Conservation (phyloP, 2,113 vertebrate genomes). For the Theristicus caerulescens region DNA sequence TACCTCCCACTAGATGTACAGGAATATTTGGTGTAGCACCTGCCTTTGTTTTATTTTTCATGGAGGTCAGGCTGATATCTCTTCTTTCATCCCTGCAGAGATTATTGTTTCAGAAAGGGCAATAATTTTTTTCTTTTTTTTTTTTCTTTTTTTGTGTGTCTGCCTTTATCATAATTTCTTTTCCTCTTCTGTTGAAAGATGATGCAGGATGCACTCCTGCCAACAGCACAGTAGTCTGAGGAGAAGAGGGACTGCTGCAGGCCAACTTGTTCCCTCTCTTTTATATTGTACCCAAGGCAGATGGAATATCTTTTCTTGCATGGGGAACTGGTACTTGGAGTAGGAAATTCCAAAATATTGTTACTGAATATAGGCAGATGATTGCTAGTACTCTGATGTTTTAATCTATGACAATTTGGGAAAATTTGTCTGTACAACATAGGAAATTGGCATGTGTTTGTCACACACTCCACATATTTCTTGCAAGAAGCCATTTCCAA, state of each 20-base stretch:
- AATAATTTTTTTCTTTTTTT: neutral
- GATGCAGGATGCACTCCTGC: neutral
- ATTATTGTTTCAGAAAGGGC: neutral
- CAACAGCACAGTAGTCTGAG: neutral
- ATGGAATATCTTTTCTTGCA: neutral
- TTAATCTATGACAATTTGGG: neutral
- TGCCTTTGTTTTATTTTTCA: slow-evolving; percentile 38
- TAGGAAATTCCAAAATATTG: neutral
- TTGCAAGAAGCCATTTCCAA: neutral
- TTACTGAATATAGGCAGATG: neutral
- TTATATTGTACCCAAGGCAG: neutral
- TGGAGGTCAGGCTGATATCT: neutral
- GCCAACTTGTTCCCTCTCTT: neutral
- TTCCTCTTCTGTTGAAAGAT: neutral
- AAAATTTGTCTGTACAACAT: neutral
- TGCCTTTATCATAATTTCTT: neutral
- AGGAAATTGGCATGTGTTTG: neutral
- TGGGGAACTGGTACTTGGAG: neutral
- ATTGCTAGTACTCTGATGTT: neutral
- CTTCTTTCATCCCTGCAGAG: neutral
- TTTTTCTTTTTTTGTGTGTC: no score
- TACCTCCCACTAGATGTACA: neutral
- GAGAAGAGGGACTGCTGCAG: neutral
- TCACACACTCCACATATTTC: neutral
- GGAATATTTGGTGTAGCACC: neutral